Base-by-base conservation (phyloP, 2,113 vertebrate species). In the Morone chrysops region DNA sequence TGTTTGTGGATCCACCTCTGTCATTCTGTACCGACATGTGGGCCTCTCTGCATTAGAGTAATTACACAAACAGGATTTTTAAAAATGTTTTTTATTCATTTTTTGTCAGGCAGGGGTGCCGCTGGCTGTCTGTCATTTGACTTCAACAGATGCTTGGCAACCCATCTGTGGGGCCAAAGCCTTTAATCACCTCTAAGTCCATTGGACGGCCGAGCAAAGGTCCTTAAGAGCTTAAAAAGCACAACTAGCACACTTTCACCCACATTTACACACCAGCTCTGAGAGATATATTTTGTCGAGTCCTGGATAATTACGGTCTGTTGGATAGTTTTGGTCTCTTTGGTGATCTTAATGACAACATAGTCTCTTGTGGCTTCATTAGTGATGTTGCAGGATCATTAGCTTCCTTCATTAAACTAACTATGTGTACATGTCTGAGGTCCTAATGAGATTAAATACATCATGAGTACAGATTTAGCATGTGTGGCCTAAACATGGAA, bases 141-240 rank as follows among this genome's bases (percentile, higher is more conserved):
- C 72, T 92, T 75, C 36, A 71, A 53, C 79, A 40, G 84, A 41
- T 36, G 74, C 80, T 75, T 10, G 43, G 45, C 43, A 2, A 4
- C 54, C 85, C 81, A 84, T 90, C 85, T 90, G 91, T 54, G 70
- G 9, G 59, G 16, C 22, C 81, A 88, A 92, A 93, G 87, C 92
- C 83, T 84, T 89, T 94, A 92, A 94, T 94, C 90, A 88, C 62
- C 78, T 70, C 72, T 90, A 83, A 93, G 74, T 91, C 91, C 65
- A 60, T 41, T 50, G 84, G 80, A 72, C 62, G 59, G 67, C 4
- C 41, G 45, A 38, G 87, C 53, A 92, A 91, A 92, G 85, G 88
- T 86, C 89, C 70, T 93, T 89, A 92, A 86, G 81, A 85, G 90
- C 89, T 94, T 92, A 92, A 90, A 90, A 85, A 91, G 85, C 89